These are phyloP conservation scores for Myiothlypis chrysogaster DNA, from an alignment of 2,797 vertebrate genomes.

Conservation along the genomic window DNA sequence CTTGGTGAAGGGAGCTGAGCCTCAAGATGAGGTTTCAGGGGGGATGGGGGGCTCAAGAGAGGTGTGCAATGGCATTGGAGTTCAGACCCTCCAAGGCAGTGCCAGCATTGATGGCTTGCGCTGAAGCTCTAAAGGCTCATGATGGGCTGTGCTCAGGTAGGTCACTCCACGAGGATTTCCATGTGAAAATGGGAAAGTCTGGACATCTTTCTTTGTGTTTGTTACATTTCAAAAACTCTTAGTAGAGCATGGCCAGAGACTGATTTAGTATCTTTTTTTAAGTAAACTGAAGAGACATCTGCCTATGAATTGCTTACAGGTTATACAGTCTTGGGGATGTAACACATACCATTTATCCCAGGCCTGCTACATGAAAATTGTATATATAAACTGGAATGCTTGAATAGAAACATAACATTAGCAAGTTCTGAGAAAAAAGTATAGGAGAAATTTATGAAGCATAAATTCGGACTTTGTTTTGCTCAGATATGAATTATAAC, in stretches of 20 bases:
- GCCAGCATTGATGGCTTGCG: neutral
- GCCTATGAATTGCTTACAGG: neutral
- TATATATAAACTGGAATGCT: neutral
- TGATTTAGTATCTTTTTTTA: neutral
- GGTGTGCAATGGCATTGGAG: fast-evolving
- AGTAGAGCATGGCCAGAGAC: neutral
- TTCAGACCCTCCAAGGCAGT: neutral
- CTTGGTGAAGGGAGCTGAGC: neutral
- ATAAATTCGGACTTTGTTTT: neutral
- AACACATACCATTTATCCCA: neutral
- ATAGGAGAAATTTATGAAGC: neutral
- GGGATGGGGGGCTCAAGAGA: neutral
- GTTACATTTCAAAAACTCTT: neutral
- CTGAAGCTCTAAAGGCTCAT: fast-evolving
- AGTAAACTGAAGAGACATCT: neutral
- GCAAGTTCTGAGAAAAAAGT: neutral
- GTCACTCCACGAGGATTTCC: neutral
- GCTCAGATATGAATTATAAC: neutral
- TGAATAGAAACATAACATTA: neutral
- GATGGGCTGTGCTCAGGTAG: fast-evolving
- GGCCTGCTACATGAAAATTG: neutral
- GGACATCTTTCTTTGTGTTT: neutral
- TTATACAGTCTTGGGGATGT: neutral
- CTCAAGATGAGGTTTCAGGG: fast-evolving
- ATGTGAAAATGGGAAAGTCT: neutral